Conservation (phyloP, 2,888 invertebrate species). For the Candidula unifasciata region DNA sequence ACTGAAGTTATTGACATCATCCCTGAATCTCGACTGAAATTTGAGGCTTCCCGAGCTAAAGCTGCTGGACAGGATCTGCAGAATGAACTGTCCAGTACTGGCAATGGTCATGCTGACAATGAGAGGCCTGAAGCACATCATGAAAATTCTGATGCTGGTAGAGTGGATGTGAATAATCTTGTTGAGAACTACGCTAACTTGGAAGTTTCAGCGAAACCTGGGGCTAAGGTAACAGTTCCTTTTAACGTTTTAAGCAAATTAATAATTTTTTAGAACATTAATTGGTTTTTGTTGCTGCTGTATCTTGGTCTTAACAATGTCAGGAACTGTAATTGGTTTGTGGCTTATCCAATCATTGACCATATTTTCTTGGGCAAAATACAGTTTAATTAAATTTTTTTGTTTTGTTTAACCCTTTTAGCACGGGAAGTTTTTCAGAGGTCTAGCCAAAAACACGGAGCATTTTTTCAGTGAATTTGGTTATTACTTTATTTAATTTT, state of each 20-base stretch:
- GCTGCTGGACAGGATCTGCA: constrained; percentile 59
- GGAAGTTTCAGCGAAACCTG: constrained; percentile 56
- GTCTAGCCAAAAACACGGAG: too few relatives aligned
- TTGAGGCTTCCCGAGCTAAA: constrained; percentile 45
- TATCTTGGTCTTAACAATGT: too few relatives aligned
- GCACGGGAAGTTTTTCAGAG: too few relatives aligned
- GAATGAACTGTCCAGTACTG: constrained; percentile 63
- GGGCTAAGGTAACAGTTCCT: constrained; percentile 39
- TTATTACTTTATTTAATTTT: too few relatives aligned
- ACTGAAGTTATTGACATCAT: background rate
- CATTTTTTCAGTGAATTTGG: too few relatives aligned
- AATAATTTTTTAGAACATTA: too few relatives aligned
- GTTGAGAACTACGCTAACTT: constrained; percentile 69
- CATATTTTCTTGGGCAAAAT: too few relatives aligned
- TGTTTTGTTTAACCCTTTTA: too few relatives aligned
- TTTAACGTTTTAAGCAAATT: background rate
- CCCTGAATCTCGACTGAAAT: constrained; percentile 34
- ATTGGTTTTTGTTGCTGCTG: too few relatives aligned
- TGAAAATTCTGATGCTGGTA: constrained; percentile 64
- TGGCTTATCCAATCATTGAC: too few relatives aligned
- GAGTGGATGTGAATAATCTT: constrained; percentile 68
- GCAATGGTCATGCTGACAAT: constrained; percentile 63
- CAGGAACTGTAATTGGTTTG: too few relatives aligned
- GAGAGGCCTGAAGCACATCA: constrained; percentile 63
- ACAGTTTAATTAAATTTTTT: too few relatives aligned